Evolutionary conservation across 2,888 invertebrate species (phyloP), one percentile per base, ranked within the genome.

Genomic region (Himalopsyche japonica): DNA sequence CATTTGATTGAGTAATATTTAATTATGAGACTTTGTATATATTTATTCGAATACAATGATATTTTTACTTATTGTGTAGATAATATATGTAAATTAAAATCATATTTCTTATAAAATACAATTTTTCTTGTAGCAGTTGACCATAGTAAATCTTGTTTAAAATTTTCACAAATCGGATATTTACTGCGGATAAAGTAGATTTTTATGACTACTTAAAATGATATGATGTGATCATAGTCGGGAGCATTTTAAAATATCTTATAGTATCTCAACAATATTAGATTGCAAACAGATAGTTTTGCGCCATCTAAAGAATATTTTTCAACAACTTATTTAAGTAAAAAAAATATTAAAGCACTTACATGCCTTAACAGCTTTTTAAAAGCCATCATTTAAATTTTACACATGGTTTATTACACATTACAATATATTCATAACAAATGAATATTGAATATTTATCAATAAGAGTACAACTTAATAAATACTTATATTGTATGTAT

Each of bases 221-320:
- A 87, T 87, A 87, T 87, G 86, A 87, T 87, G 86, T 86, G 86
- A 87, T 87, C 84, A 86, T 86, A 84, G 85, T 86, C 34, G 76
- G 77, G 84, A 82, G 80, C 76, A 82, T 86, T 80, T 57, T 82
- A 76, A 81, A 76, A 76, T 82, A 84, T 76, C 79, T 86, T 84
- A 84, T 81, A 81, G 34, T 48, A 82, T 70, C 78, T 83, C 83
- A 83, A 82, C 79, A 86, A 80, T 76, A 83, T 81, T 43, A 57
- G 30, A 80, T 70, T 82, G 47, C 34, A 64, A 84, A 78, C 12
- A 32, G 43, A 83, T 30, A 32, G 30, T 43, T 47, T 48, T 80
- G 37, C 70, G 30, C 70, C 70, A 70, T 27, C 70, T 70, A 70
- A 70, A 70, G 70, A 70, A 70, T 70, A 70, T 70, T 70, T 57